phyloP scores from a whole-genome alignment of 2,113 vertebrate species.

The Phaetusa simplex region DNA sequence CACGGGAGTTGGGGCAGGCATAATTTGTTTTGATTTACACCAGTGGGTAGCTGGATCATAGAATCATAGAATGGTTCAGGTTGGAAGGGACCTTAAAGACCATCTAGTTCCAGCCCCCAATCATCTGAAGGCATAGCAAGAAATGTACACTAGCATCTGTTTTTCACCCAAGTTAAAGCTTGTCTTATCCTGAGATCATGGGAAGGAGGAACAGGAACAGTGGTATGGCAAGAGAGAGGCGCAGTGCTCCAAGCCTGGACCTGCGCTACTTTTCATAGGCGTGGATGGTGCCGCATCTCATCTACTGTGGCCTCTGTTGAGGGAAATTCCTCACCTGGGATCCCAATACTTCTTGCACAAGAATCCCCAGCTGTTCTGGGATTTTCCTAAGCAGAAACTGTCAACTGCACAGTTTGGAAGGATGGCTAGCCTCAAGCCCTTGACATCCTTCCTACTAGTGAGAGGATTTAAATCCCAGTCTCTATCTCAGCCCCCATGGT shows the following conservation, averaged over 20 bases:
- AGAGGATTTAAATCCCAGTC: background rate
- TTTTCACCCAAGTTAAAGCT: background rate
- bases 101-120: no score
- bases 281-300: background rate
- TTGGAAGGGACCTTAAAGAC: no score
- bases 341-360: background rate
- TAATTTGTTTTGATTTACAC: background rate
- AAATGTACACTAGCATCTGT: background rate
- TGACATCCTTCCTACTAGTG: background rate
- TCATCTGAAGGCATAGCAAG: background rate
- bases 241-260: background rate
- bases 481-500: background rate
- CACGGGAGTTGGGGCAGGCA: background rate
- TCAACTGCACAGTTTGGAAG: background rate
- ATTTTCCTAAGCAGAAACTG: background rate
- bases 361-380: background rate
- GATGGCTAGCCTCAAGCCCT: background rate
- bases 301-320: background rate
- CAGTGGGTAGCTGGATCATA: background rate
- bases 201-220: background rate
- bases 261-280: rapidly evolving
- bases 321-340: background rate
- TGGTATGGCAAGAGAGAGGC: background rate
- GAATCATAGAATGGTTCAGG: no score
- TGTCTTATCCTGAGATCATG: no score